Evolutionary conservation across 2,113 vertebrate genomes (phyloP).

Genomic region (Centrocercus urophasianus): DNA sequence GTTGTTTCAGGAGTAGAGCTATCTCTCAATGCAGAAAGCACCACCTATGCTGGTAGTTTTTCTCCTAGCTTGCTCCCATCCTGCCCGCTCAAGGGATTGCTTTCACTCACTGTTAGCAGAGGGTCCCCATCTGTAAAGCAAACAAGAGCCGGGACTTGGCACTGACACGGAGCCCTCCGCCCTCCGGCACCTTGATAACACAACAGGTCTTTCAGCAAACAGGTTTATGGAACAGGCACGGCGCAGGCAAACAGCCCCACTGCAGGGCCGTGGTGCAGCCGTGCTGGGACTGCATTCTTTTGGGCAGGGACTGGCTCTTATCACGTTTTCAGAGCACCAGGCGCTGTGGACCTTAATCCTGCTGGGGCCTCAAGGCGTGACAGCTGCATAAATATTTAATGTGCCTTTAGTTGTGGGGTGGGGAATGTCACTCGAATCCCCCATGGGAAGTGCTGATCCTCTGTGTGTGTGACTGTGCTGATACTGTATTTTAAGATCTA

Average conservation of each 20-base stretch:
- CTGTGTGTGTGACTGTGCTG: not conserved
- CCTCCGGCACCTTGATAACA: not conserved
- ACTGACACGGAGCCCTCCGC: not conserved
- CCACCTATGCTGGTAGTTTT: not conserved
- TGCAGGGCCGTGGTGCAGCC: not conserved
- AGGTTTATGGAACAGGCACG: not conserved
- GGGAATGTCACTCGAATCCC: not conserved
- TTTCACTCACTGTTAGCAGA: not conserved
- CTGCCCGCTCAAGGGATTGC: not conserved
- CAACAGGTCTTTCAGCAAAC: not conserved
- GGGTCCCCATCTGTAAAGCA: not conserved
- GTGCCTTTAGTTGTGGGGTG: constrained; percentile 26
- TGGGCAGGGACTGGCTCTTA: constrained; percentile 5
- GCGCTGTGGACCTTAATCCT: not conserved
- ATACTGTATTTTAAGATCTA: not conserved
- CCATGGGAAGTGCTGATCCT: constrained; percentile 6
- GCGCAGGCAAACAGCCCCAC: not conserved
- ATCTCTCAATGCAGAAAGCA: not conserved
- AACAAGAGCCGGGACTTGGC: not conserved
- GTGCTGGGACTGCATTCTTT: not conserved
- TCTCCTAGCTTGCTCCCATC: not conserved
- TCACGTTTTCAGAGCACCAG: not conserved
- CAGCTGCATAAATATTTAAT: constrained; percentile 49
- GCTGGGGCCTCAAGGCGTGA: constrained; percentile 13
- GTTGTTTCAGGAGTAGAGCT: not conserved